Base-by-base conservation (phyloP, 2,113 vertebrate genomes). In the Macrotis lagotis region DNA sequence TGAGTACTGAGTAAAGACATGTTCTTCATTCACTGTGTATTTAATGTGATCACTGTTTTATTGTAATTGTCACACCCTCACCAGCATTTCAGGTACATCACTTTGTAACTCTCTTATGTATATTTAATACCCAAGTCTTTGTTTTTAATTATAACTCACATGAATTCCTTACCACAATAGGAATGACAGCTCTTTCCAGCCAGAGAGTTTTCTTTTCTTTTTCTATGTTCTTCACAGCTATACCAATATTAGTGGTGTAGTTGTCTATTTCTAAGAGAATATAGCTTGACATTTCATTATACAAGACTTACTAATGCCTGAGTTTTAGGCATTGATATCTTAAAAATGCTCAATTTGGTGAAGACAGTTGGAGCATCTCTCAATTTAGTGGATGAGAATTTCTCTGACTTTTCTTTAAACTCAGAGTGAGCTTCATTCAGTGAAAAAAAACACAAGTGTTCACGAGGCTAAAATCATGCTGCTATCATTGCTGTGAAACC, bases 381-480 rank as follows among this genome's bases (percentile, higher is more conserved):
- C 97, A 92, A 90, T 83, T 94, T 0, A 0, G 52, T 94, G 49
- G 89, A 50, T 93, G 95, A 93, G 92, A 96, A 95, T 92, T 98
- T 97, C 96, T 97, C 96, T 92, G 92, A 95, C 96, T 55, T 96
- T 97, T 97, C 97, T 97, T 10, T 8, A 95, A 95, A 96, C 94
- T 96, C 90, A 93, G 26, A 48, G 83, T 50, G 96, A 94, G 52
- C 94, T 97, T 96, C 93, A 92, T 95, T 94, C 96, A 97, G 96
- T 95, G 88, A 95, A 94, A 91, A 91, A 90, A 92, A 95, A 24
- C 28, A 16, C 7, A 37, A 28, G 94, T 91, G 93, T 96, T 92
- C 93, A 95, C 92, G 92, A 96, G 59, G 94, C 96, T 96, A 93
- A 97, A 95, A 96, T 97, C 89, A 95, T 97, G 96, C 97, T 96